A percentile compares a stretch with the other conserved stretches of the same genome.
These are phyloP conservation scores for Zelleria hepariella DNA, from an alignment of 2,888 invertebrate genomes.

Conservation along the genomic window DNA sequence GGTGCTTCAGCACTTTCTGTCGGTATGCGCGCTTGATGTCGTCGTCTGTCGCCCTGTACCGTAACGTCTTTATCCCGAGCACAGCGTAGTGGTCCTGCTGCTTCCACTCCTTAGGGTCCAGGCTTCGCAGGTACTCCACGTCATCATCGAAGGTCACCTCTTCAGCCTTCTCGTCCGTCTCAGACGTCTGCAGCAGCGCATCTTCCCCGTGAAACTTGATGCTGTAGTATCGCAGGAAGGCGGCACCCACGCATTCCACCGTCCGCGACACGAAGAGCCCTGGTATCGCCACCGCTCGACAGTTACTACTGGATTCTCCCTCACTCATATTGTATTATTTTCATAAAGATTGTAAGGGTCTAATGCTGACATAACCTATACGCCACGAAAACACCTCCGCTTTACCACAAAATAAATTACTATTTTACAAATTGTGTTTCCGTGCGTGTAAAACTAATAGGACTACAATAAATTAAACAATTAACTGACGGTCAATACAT, in stretches of 20 bases:
- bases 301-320: conserved; percentile 35
- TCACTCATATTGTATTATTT: conserved; percentile 54
- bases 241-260: conserved; percentile 68
- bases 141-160: conserved; percentile 76
- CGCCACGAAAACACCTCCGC: conserved; percentile 29
- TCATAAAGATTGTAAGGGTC: conserved; percentile 36
- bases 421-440: neutral
- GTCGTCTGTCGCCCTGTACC: conserved; percentile 90
- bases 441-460: neutral
- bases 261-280: conserved; percentile 43
- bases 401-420: neutral
- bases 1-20: conserved; percentile 84
- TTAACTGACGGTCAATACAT: neutral
- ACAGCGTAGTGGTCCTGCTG: conserved; percentile 98
- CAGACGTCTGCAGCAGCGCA: conserved; percentile 49
- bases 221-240: conserved; percentile 62
- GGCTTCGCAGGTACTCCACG: conserved; percentile 84
- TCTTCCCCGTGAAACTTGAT: conserved; percentile 64
- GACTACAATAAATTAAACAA: neutral
- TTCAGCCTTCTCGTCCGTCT: conserved; percentile 54
- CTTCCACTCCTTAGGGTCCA: conserved; percentile 98
- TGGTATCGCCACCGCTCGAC: conserved; percentile 45
- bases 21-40: conserved; percentile 95
- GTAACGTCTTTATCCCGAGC: conserved; percentile 86
- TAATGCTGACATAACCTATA: conserved; percentile 62